Percentiles rank a stretch among this genome's conserved stretches.
Evolutionary conservation across 2,113 vertebrate genomes (phyloP).

Genomic region (Cyanistes caeruleus): DNA sequence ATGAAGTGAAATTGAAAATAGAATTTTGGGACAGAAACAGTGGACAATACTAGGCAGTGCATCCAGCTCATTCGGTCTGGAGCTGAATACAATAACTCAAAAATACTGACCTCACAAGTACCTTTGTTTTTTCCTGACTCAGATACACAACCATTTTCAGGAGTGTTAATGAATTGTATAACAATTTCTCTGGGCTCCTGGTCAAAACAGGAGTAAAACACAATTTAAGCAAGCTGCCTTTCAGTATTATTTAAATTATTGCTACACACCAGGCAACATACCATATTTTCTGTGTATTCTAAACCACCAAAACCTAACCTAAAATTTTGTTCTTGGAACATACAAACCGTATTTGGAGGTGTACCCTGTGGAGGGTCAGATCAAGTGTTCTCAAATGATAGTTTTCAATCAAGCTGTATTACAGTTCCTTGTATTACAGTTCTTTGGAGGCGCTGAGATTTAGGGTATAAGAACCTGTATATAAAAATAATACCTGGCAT

Average conservation of each 20-base stretch:
- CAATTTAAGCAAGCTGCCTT: not conserved
- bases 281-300: not conserved
- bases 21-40: not conserved
- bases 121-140: conserved; percentile 28
- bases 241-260: not conserved
- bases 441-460: not conserved
- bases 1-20: not conserved
- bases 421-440: not conserved
- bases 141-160: not conserved
- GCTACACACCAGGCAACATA: not conserved
- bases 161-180: not conserved
- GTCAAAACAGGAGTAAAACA: not conserved
- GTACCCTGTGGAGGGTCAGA: not conserved
- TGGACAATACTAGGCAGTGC: not conserved
- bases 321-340: not conserved
- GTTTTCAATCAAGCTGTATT: not conserved
- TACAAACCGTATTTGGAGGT: not conserved
- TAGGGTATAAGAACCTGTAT: not conserved
- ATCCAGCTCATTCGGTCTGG: conserved; percentile 11
- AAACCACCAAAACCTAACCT: not conserved
- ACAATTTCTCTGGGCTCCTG: not conserved
- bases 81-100: not conserved
- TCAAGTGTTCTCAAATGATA: not conserved
- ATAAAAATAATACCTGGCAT: not conserved
- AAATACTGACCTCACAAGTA: not conserved